Evolutionary conservation across 2,113 vertebrate genomes (phyloP), one percentile per base, ranked within the genome.

Genomic region (Daubentonia madagascariensis): DNA sequence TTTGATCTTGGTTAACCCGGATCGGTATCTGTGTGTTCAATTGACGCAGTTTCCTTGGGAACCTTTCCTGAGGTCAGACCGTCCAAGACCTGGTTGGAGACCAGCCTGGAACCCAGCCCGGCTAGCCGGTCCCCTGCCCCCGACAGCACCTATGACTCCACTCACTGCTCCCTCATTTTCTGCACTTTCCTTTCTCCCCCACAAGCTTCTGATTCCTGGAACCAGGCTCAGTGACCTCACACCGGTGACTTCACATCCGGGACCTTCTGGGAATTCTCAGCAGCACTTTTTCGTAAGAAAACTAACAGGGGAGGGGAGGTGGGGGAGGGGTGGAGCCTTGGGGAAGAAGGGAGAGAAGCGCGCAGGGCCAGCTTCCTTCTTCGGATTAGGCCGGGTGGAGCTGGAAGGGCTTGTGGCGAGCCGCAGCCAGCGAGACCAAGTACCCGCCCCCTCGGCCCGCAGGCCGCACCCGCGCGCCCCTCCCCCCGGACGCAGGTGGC

Each of bases 241-340:
- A 73, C 73, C 72, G 0, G 83, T 98, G 98, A 98, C 96, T 94
- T 97, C 97, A 98, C 93, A 93, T 98, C 97, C 98, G 96, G 96
- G 52, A 95, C 91, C 93, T 98, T 98, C 98, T 98, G 98, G 98
- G 98, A 98, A 98, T 96, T 89, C 85, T 97, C 94, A 20, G 95
- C 43, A 17, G 85, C 78, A 32, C 86, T 94, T 97, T 95, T 97
- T 95, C 97, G 75, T 91, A 68, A 96, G 98, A 97, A 97, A 81
- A 22, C 65, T 50, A 11, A 20, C 50, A 3, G 35, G 43, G 89
- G 80, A n/a, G 50, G 81, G 30, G 45, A 12, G 68, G 1, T 25
- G 13, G 52, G 28, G 59, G 90, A 4, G 28, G 8, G 48, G 52
- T 17, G 30, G 30, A 10, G 12, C 40, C 8, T 9, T 4, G 68